Evolutionary conservation across 2,888 invertebrate species (phyloP).

Genomic region (Sturmia bella): DNA sequence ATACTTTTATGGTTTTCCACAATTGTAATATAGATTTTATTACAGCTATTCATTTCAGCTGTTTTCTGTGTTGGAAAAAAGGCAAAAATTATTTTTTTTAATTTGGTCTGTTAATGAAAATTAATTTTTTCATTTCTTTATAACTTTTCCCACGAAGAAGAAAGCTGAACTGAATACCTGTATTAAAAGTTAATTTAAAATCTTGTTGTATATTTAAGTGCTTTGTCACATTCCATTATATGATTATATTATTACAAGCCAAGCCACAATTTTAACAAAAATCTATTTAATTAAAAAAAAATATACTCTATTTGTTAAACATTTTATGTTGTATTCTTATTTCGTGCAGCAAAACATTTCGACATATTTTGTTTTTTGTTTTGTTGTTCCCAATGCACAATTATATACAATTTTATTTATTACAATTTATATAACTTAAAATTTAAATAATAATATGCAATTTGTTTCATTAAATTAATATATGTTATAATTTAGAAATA

Average conservation of each 20-base stretch:
- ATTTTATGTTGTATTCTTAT: slow-evolving; percentile 1
- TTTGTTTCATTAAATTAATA: slow-evolving; percentile 22
- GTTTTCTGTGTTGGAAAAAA: no score
- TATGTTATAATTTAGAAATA: slow-evolving; percentile 15
- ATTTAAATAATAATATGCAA: neutral
- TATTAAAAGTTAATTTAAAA: slow-evolving; percentile 47
- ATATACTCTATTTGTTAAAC: slow-evolving; percentile 28
- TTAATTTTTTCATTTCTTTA: no score
- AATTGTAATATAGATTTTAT: slow-evolving; percentile 54
- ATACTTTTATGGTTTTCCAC: neutral
- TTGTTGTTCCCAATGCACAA: slow-evolving; percentile 48
- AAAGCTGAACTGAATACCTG: no score
- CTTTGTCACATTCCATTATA: slow-evolving; percentile 63
- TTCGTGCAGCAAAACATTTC: slow-evolving; percentile 8
- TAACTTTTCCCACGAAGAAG: no score
- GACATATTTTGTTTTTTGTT: slow-evolving; percentile 20
- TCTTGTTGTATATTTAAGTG: slow-evolving; percentile 46
- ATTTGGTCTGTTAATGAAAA: no score
- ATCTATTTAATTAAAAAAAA: neutral
- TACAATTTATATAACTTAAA: slow-evolving; percentile 32
- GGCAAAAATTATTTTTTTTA: no score
- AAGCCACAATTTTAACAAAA: slow-evolving; percentile 13
- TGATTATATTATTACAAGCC: neutral
- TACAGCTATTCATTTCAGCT: no score
- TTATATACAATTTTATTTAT: slow-evolving; percentile 29